Conservation (phyloP, 2,888 invertebrate species). For the Catocala nupta region DNA sequence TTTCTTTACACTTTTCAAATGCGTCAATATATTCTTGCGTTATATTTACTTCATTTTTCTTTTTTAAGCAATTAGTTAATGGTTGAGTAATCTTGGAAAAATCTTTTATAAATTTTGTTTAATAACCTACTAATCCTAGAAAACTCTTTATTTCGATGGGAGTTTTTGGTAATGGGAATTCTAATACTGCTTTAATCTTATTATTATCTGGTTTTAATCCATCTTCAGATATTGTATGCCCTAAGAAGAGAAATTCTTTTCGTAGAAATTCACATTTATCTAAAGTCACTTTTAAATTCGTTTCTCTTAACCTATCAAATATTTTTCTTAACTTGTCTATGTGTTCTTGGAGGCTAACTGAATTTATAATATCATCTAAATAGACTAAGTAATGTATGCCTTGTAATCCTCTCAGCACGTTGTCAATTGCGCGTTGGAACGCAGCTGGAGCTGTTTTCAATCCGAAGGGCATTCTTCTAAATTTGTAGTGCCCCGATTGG, state of each 20-base stretch:
- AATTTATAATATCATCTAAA: constrained; percentile 59
- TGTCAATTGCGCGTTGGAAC: constrained; percentile 63
- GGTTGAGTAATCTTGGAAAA: constrained; percentile 15
- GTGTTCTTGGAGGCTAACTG: constrained; percentile 27
- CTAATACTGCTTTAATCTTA: constrained; percentile 4
- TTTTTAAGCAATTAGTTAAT: constrained; percentile 9
- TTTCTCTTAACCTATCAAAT: constrained; percentile 2
- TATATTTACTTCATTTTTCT: constrained; percentile 11
- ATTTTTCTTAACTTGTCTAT: background rate
- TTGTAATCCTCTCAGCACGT: constrained; percentile 58
- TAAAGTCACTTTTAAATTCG: background rate
- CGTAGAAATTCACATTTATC: constrained; percentile 1
- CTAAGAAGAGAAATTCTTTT: constrained; percentile 5
- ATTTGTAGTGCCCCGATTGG: constrained; percentile 41
- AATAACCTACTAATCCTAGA: constrained; percentile 7
- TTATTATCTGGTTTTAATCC: constrained; percentile 1
- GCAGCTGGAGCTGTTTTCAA: no score
- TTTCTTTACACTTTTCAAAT: constrained; percentile 15
- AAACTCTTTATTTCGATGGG: constrained; percentile 11
- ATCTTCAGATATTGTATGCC: background rate
- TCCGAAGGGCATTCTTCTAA: constrained; percentile 47
- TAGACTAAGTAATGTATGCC: constrained; percentile 59
- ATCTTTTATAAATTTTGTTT: constrained; percentile 2
- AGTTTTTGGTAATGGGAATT: constrained; percentile 9
- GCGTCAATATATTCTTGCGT: constrained; percentile 13